phyloP scores from a whole-genome alignment of 2,113 vertebrate species.

The Rhodinocichla rosea region DNA sequence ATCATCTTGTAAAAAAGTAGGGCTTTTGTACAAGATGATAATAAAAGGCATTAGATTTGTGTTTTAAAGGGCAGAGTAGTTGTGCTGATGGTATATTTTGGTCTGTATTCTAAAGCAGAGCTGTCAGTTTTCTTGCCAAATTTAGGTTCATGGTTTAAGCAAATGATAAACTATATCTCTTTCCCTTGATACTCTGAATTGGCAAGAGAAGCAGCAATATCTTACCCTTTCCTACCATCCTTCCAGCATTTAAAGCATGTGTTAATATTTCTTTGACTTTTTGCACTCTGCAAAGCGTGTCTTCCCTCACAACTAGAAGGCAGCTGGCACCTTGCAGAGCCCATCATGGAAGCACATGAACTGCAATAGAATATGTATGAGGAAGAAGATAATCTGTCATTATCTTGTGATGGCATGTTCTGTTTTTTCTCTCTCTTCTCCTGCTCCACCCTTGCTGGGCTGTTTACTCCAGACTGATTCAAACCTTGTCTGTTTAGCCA shows the following conservation, averaged over 20 bases:
- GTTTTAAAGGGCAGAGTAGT: not conserved
- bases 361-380: slow-evolving; percentile 1
- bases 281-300: rapidly evolving
- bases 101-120: not conserved
- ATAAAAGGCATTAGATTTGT: not conserved
- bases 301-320: not conserved
- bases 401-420: slow-evolving; percentile 37
- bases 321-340: not conserved
- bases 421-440: not conserved
- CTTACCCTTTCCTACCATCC: not conserved
- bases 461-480: slow-evolving; percentile 6
- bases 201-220: not conserved
- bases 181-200: not conserved
- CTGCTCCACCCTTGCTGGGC: not conserved
- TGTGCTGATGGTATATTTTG: not conserved
- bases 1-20: not conserved
- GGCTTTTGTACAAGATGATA: not conserved
- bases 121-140: not conserved
- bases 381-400: slow-evolving; percentile 32
- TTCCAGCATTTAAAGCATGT: not conserved
- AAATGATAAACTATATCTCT: not conserved
- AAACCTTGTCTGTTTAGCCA: not conserved
- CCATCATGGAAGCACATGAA: not conserved
- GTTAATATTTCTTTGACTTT: not conserved
- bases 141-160: not conserved